Conservation (phyloP, 2,113 vertebrate genomes). For the Ornithorhynchus anatinus region DNA sequence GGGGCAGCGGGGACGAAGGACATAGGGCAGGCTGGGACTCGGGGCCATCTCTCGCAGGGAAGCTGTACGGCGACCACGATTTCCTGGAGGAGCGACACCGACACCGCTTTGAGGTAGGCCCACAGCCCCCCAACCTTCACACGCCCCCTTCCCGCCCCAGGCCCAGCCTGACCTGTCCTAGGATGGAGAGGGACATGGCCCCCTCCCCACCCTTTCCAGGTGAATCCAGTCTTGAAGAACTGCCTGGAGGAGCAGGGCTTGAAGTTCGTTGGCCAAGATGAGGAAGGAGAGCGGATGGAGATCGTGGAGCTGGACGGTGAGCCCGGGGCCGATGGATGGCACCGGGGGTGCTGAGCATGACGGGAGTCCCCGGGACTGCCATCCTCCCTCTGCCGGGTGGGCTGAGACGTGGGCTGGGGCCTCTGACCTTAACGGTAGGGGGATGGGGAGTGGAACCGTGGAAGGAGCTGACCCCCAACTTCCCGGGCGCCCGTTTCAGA, state of each 20-base stretch:
- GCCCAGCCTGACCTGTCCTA: background rate
- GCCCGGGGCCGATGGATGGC: background rate
- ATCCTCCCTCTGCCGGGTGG: too few species aligned
- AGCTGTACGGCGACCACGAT: conserved; percentile 87
- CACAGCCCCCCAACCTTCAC: background rate
- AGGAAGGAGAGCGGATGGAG: conserved; percentile 95
- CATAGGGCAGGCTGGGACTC: background rate
- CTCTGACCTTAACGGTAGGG: too few species aligned
- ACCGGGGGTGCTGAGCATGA: too few species aligned
- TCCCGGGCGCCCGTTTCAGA: conserved; percentile 76
- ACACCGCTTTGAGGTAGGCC: conserved; percentile 91
- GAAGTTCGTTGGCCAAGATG: conserved; percentile 90
- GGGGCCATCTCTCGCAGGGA: conserved; percentile 72
- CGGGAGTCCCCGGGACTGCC: too few species aligned
- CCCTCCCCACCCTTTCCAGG: conserved; percentile 66
- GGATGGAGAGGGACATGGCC: background rate
- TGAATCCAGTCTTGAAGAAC: conserved; percentile 90
- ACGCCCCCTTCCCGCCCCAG: background rate
- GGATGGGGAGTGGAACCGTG: too few species aligned
- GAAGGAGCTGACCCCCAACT: too few species aligned
- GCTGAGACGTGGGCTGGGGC: too few species aligned
- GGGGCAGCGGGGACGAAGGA: background rate
- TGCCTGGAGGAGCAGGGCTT: conserved; percentile 88
- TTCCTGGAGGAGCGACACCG: conserved; percentile 92
- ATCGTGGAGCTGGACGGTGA: conserved; percentile 90